Evolutionary conservation across 35 echinoderm and acorn worm species (phyloP), one percentile per base, ranked within the genome.

Genomic region (Ophioderma brevispina): DNA sequence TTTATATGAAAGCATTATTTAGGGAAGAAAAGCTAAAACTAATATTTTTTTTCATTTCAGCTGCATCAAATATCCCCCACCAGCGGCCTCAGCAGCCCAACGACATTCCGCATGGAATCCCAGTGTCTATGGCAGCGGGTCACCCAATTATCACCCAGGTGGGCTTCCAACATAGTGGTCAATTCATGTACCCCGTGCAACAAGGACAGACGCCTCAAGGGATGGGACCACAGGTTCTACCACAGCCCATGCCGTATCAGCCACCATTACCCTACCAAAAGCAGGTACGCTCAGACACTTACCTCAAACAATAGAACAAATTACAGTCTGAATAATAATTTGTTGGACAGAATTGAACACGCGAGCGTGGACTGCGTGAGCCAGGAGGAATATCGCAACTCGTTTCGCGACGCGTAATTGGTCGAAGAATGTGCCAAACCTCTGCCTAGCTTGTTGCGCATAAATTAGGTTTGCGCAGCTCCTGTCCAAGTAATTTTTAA

Each of bases 21-120:
- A n/a, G n/a, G n/a, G n/a, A n/a, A n/a, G n/a, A n/a, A n/a, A n/a
- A n/a, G n/a, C n/a, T n/a, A n/a, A n/a, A n/a, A n/a, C n/a, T n/a
- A n/a, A n/a, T n/a, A n/a, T 46, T 46, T 46, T 17, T 46, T 46
- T 17, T 46, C 41, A 8, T 37, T 10, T 0, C 46, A 52, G 33
- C 81, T 4, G 81, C 83, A 52, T 64, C 83, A 32, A 85, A 85
- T 59, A 85, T 85, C 25, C 83, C 83, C 32, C 79, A 37, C 21
- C 79, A 81, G 34, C 43, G 55, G 31, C 83, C 32, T 32, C 83
- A 63, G 52, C 46, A 11, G 13, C 52, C 46, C 14, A 42, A 1
- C 31, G 83, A 85, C 43, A 52, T 85, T 17, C 83, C 83, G 8
- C 80, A 82, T n/a, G 43, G 52, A 13, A 85, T 85, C 32, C 83